phyloP scores from a whole-genome alignment of 2,888 invertebrate genomes.

The Drosophila subsilvestris region DNA sequence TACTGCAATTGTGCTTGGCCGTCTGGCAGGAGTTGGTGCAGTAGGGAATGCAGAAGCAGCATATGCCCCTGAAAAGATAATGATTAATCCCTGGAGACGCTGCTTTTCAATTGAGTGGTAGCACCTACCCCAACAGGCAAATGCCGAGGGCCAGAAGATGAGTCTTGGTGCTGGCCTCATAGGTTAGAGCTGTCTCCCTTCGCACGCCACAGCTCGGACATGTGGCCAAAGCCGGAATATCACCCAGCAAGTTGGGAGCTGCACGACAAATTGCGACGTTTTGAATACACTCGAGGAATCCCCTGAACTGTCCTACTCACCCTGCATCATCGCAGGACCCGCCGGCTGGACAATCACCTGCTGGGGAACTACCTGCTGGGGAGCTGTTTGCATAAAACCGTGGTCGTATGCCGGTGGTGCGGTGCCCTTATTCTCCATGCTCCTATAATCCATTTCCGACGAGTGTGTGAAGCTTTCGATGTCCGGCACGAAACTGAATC shows the following conservation, averaged over 20 bases:
- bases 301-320: neutral
- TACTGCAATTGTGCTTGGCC: constrained; percentile 73
- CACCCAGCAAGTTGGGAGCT: constrained; percentile 46
- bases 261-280: constrained; percentile 7
- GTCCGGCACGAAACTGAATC: constrained; percentile 6
- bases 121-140: constrained; percentile 62
- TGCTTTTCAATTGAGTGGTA: too few relatives aligned
- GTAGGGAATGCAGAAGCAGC: constrained; percentile 76
- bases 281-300: neutral
- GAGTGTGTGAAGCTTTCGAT: constrained; percentile 15
- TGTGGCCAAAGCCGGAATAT: constrained; percentile 48
- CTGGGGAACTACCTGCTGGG: neutral
- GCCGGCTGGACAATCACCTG: neutral
- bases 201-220: constrained; percentile 71
- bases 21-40: constrained; percentile 75
- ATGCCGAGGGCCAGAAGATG: constrained; percentile 68
- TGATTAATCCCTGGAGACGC: neutral
- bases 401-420: constrained; percentile 9
- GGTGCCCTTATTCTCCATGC: constrained; percentile 8
- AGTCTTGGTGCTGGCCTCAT: constrained; percentile 65
- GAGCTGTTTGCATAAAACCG: constrained; percentile 1
- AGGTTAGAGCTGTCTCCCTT: constrained; percentile 52
- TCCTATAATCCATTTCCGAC: constrained; percentile 14
- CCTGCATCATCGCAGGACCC: neutral
- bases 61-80: constrained; percentile 50